These are phyloP conservation scores for Eremophila alpestris DNA, from an alignment of 2,797 vertebrate species.

Conservation along the genomic window DNA sequence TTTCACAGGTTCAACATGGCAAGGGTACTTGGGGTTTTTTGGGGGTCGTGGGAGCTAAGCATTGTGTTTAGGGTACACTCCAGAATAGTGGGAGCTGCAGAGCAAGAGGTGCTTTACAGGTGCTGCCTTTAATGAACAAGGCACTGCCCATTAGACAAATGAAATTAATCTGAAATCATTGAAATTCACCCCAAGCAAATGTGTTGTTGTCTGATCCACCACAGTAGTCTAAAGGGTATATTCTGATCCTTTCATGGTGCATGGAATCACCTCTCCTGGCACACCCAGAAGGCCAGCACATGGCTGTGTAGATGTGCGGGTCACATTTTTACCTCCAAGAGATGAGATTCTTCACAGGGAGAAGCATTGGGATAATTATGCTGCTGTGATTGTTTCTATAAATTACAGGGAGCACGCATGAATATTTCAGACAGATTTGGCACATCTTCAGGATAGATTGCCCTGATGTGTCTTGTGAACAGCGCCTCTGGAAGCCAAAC, in stretches of 20 bases:
- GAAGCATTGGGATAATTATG: not conserved
- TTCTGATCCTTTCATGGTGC: not conserved
- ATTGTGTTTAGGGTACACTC: not conserved
- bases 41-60: not conserved
- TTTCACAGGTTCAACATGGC: not conserved
- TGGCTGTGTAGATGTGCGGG: not conserved
- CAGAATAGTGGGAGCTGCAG: not conserved
- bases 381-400: conserved; percentile 22
- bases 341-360: not conserved
- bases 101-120: not conserved
- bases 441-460: not conserved
- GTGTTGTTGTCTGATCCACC: not conserved
- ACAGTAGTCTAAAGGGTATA: not conserved
- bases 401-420: not conserved
- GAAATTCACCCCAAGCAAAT: not conserved
- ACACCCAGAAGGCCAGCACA: fast-evolving
- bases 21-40: not conserved
- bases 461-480: not conserved
- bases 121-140: not conserved
- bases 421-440: conserved; percentile 27
- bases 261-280: not conserved
- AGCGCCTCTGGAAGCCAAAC: not conserved
- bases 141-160: not conserved
- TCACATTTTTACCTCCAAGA: not conserved
- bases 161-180: not conserved